Conservation (phyloP, 2,797 vertebrate species). For the Acanthornis magna region DNA sequence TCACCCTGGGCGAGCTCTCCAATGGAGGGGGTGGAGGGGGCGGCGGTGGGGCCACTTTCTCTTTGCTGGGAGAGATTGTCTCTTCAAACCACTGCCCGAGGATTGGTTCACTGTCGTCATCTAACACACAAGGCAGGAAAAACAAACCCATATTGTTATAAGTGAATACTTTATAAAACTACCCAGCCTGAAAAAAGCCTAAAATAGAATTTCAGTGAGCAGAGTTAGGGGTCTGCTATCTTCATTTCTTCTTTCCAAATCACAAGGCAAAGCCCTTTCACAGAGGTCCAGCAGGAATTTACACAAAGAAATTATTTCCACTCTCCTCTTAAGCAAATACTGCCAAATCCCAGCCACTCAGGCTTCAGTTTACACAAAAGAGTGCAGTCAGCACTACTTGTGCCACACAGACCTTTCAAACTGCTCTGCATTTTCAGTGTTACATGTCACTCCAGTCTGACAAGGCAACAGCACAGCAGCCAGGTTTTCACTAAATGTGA, state of each 20-base stretch:
- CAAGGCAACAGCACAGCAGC: not conserved
- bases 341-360: not conserved
- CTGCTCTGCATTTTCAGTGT: not conserved
- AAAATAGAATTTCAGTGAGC: not conserved
- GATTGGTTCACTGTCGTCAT: slow-evolving; percentile 99
- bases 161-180: not conserved
- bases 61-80: slow-evolving; percentile 97
- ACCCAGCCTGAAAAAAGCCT: not conserved
- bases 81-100: slow-evolving; percentile 98
- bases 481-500: not conserved
- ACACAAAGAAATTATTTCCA: not conserved
- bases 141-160: not conserved
- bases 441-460: not conserved
- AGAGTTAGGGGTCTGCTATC: not conserved
- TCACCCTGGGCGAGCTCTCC: slow-evolving; percentile 91
- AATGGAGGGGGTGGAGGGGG: slow-evolving; percentile 91
- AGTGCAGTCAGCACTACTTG: not conserved
- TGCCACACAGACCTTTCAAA: not conserved
- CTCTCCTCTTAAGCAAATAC: not conserved
- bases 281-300: not conserved
- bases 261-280: not conserved
- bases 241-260: not conserved
- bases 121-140: slow-evolving; percentile 67
- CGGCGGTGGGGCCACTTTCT: slow-evolving; percentile 91
- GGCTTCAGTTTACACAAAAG: not conserved